Evolutionary conservation across 2,888 invertebrate genomes (phyloP), one percentile per base, ranked within the genome.

Genomic region (Ectobius pallidus): DNA sequence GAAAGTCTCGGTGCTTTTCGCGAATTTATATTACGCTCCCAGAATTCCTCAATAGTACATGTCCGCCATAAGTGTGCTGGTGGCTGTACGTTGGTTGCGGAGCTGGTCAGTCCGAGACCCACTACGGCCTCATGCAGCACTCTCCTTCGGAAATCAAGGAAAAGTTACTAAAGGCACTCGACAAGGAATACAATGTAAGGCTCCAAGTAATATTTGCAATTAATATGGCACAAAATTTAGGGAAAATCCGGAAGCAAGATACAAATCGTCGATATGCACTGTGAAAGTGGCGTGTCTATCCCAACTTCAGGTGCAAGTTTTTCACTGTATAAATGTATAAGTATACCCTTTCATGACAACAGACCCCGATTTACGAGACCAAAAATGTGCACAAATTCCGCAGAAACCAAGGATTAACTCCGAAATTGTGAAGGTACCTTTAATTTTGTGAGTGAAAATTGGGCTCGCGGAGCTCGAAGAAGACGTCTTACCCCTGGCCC

Each of bases 131-230:
- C 83, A 86, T 86, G 86, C 86, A 85, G 85, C 84, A 83, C 82
- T 84, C 85, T 83, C 84, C 80, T 79, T 73, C 90, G 88, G 94
- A 96, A 89, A 91, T 97, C 89, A 95, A 95, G 89, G 92, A 94
- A 88, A 94, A 92, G 91, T 92, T 97, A 91, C 92, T 94, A 89
- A 92, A 93, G 91, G 94, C 96, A 87, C 91, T 97, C 89, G 96
- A 97, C 92, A 92, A 90, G 89, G 94, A 95, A 88, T 95, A 96
- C 90, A 96, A 97, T 96, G 97, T 97, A 94, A 96, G 96, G 89
- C 55, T 73, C 69, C 72, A 73, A 75, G 73, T 62, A 46, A 75
- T 55, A 71, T 68, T 75, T 55, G 70, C 49, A 71, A 70, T 44
- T 69, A 32, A 70, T 46, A 18, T 65, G 69, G 68, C 73, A 61